Evolutionary conservation across 2,888 invertebrate genomes (phyloP), one percentile per base, ranked within the genome.

Genomic region (Silvanus unidentatus): DNA sequence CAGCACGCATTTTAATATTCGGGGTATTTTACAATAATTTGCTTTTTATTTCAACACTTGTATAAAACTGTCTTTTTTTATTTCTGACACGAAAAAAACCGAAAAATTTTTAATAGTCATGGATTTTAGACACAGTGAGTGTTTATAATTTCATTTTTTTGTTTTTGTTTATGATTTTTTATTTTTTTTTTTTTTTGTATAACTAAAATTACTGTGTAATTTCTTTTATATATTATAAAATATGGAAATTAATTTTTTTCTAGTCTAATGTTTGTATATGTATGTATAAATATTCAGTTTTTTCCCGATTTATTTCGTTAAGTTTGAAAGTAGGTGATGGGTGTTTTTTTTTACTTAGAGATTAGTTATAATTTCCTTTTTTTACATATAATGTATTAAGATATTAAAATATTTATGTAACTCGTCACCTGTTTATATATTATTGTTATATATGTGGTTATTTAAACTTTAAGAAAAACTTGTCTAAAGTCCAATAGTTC

Each of bases 311-410:
- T 57, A 49, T 54, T 58, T 54, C 43, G 58, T 60, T 60, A 58
- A 60, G 58, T 60, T 59, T 59, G 60, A 55, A 50, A 60, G 57
- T 56, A 63, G 64, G 64, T 65, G 64, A 63, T 64, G 63, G 64
- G 62, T 57, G 16, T 11, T 37, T 32, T 22, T 11, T 37, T 54
- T 50, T 58, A 57, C 57, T 56, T 59, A 59, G 58, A 57, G 55
- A 50, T 58, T 56, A 59, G 59, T 52, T 58, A 53, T 57, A 57
- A 55, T 59, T 53, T 50, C 43, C 43, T 38, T 44, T 37, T 45
- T 47, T 54, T 43, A 30, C 41, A 47, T 11, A 13, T 37, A 37
- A 32, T 52, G 49, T 51, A 48, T 55, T 58, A 59, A 54, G 57
- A 52, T 58, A 54, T 53, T 51, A 12, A 49, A 53, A 50, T 54